Conservation (phyloP, 2,888 invertebrate species). For the Pteria penguin region DNA sequence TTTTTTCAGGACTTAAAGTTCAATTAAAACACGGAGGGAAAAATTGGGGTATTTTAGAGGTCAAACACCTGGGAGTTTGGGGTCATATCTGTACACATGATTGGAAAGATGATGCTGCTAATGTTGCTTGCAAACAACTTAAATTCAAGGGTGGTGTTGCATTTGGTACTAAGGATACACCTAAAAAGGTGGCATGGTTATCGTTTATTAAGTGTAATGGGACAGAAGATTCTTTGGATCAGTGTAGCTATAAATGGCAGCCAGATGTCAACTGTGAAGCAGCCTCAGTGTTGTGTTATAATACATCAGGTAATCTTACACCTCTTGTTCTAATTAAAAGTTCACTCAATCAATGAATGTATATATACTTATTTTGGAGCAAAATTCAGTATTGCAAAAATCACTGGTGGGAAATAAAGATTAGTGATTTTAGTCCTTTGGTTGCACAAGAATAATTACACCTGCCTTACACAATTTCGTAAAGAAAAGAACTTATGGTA, state of each 20-base stretch:
- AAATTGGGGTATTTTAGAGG: constrained; percentile 45
- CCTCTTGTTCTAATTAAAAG: too few species aligned
- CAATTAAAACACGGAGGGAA: constrained; percentile 42
- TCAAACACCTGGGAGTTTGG: constrained; percentile 39
- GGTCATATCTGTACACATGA: constrained; percentile 35
- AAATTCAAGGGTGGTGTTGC: constrained; percentile 63
- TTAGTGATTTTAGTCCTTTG: background rate
- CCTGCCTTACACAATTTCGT: too few species aligned
- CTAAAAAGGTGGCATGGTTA: constrained; percentile 68
- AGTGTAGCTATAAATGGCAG: constrained; percentile 60
- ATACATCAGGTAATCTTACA: constrained; percentile 51
- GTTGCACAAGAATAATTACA: background rate
- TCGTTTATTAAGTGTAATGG: constrained; percentile 81
- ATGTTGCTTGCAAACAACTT: constrained; percentile 54
- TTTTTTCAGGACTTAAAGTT: constrained; percentile 46
- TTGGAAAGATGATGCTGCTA: constrained; percentile 42
- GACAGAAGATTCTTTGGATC: constrained; percentile 58
- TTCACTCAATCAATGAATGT: too few species aligned
- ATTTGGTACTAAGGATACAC: constrained; percentile 51
- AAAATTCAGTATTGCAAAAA: background rate
- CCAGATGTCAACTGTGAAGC: constrained; percentile 47
- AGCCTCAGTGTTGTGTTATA: constrained; percentile 64
- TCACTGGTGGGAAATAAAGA: background rate
- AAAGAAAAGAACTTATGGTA: too few species aligned
- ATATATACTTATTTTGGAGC: background rate